Evolutionary conservation across 2,888 invertebrate species (phyloP), one percentile per base, ranked within the genome.

Genomic region (Antheraea assamensis): DNA sequence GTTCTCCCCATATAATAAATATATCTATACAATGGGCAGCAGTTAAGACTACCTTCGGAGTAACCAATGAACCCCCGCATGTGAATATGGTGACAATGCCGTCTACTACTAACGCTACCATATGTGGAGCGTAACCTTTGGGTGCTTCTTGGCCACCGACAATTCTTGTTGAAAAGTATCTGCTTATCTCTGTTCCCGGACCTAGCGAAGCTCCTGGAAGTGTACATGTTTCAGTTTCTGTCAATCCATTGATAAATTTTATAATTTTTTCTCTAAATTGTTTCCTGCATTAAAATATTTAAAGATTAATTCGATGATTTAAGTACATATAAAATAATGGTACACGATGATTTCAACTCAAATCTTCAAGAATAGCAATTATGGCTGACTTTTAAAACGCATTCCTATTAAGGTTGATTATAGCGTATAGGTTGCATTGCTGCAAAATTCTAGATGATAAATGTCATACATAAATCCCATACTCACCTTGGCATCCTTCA

Each of bases 81-180:
- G 79, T 64, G 4, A 83, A 42, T 42, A 75, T 74, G 24, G 72
- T 73, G 49, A 83, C 8, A 0, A 35, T 4, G 8, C 80, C 74
- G 3, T 86, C 82, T 19, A 78, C 74, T 13, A 86, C 78, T 24
- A 86, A 72, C 2, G 81, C 84, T 7, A 81, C 85, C 84, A 85
- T 84, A 73, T 87, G 80, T 2, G 81, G 83, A 0, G 83, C 82
- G n/a, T 73, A 77, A 0, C 78, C 81, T 17, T 79, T 72, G 0
- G 81, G 81, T 0, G 87, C 87, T 0, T 82, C 78, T 0, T 27
- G 68, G 0, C 88, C 88, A 0, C 88, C 88, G 0, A 66, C 70
- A 73, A 80, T 70, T 31, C 79, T 58, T 2, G 58, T 13, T 58
- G 58, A 24, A 21, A 58, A 58, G 75, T 75, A 77, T 17, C 49